These are phyloP conservation scores for Scopus umbretta DNA, from an alignment of 2,113 vertebrate genomes.

Conservation along the genomic window DNA sequence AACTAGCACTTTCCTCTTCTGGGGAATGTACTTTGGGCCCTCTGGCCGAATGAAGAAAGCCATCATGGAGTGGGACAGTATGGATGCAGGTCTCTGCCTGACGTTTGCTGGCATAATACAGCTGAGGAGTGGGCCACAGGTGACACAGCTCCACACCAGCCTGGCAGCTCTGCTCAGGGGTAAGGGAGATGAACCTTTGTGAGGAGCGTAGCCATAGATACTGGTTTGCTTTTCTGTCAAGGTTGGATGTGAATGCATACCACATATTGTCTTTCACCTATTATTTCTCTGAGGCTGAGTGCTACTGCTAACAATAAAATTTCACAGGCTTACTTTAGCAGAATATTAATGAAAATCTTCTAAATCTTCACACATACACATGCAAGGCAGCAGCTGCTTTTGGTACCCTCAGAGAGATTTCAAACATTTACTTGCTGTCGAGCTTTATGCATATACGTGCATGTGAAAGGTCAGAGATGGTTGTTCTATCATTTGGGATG, in stretches of 20 bases:
- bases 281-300: conserved; percentile 17
- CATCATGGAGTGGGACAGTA: background rate
- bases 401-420: conserved; percentile 10
- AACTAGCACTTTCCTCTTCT: background rate
- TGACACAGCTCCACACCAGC: background rate
- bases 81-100: background rate
- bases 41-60: background rate
- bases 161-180: background rate
- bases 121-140: background rate
- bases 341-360: conserved; percentile 58
- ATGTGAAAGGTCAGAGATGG: conserved; percentile 56
- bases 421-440: conserved; percentile 49
- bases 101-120: background rate
- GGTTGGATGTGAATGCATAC: background rate
- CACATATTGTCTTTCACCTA: conserved; percentile 26
- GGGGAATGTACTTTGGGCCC: background rate
- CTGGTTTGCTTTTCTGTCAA: background rate
- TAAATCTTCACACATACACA: conserved; percentile 10
- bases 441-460: background rate
- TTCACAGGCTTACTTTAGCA: conserved; percentile 10
- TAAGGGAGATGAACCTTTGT: background rate
- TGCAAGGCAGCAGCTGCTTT: conserved; percentile 12
- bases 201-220: background rate
- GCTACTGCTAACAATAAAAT: conserved; percentile 24
- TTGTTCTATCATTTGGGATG: conserved; percentile 47